phyloP scores from a whole-genome alignment of 2,888 invertebrate species.

The Plutella xylostella region DNA sequence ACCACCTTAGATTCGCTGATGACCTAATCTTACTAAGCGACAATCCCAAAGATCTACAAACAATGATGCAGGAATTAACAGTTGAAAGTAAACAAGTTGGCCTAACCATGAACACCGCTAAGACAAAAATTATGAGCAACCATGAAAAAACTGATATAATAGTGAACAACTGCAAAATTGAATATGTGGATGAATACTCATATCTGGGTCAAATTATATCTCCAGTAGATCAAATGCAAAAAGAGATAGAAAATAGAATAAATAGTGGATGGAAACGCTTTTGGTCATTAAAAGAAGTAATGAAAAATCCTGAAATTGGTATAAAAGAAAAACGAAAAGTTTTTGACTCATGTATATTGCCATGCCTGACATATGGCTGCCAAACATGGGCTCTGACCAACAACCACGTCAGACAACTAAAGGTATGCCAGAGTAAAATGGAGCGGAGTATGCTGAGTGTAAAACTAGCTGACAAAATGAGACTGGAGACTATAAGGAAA shows the following conservation, averaged over 20 bases:
- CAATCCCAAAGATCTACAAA: not conserved
- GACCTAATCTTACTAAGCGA: not conserved
- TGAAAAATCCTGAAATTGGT: not conserved
- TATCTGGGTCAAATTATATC: not conserved
- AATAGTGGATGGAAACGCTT: not conserved
- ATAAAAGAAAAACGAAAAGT: not conserved
- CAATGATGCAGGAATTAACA: not conserved
- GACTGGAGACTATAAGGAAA: not conserved
- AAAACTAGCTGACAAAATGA: not conserved
- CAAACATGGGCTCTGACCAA: slow-evolving; percentile 1
- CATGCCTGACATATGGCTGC: not conserved
- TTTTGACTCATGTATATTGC: not conserved
- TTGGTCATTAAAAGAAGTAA: slow-evolving; percentile 1
- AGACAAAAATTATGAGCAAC: not conserved
- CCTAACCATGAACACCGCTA: not conserved
- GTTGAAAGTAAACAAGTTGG: not conserved
- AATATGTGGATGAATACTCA: not conserved
- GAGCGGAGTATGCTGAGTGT: not conserved
- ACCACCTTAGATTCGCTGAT: not conserved
- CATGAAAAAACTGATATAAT: not conserved
- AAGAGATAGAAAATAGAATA: not conserved
- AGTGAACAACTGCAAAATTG: not conserved
- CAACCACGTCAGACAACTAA: not conserved
- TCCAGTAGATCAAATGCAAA: not conserved
- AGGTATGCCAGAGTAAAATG: not conserved